Conservation (phyloP, 2,797 vertebrate genomes). For the Rhynchotus rufescens region DNA sequence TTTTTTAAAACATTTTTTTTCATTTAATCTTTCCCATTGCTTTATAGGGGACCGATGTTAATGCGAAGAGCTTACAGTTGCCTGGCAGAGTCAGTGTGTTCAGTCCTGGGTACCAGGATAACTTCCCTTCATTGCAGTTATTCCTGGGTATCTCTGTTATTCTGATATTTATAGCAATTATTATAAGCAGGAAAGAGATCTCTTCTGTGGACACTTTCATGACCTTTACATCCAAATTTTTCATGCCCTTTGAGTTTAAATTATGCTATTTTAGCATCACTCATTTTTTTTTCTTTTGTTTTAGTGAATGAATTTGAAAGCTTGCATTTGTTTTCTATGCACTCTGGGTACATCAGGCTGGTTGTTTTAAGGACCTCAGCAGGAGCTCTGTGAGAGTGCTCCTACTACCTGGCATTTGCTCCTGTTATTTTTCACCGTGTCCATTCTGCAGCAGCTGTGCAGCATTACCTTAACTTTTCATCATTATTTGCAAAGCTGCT, state of each 20-base stretch:
- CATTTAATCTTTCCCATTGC: no score
- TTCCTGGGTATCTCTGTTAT: neutral
- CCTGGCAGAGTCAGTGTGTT: neutral
- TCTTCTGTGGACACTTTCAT: neutral
- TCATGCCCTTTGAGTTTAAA: neutral
- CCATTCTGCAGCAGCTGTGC: neutral
- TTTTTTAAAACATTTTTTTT: no score
- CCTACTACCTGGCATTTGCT: neutral
- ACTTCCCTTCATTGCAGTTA: neutral
- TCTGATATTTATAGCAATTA: neutral
- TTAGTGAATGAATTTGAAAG: neutral
- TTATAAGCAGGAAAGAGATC: neutral
- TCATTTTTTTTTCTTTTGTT: neutral
- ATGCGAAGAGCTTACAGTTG: rapidly evolving
- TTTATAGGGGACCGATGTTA: neutral
- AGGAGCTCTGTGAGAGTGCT: neutral
- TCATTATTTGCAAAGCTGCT: neutral
- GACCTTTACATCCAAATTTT: neutral
- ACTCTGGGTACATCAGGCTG: neutral
- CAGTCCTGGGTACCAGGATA: neutral
- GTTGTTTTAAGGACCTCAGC: neutral
- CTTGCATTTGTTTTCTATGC: neutral
- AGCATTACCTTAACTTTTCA: rapidly evolving
- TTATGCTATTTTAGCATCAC: neutral
- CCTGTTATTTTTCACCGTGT: neutral